These are phyloP conservation scores for Axinella damicornis DNA, from an alignment of 37 sponge, comb jelly and placozoan species.

Conservation along the genomic window DNA sequence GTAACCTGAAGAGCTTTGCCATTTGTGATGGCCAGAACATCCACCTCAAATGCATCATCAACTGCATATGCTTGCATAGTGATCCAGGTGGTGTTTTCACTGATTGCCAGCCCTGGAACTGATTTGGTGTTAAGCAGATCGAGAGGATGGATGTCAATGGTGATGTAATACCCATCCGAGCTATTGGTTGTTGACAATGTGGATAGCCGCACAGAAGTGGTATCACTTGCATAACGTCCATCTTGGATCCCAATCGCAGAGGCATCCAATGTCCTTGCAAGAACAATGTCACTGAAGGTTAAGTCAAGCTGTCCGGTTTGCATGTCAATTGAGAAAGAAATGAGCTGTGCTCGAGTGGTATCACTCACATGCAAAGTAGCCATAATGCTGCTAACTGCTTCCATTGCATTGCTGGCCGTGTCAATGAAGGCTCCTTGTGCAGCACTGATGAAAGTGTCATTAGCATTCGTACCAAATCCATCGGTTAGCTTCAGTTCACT, in stretches of 20 bases:
- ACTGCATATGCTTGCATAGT: slow-evolving; percentile 90
- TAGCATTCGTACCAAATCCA: slow-evolving; percentile 61
- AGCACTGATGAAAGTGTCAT: slow-evolving; percentile 60
- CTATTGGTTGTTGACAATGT: slow-evolving; percentile 44
- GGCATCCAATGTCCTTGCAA: slow-evolving; percentile 65
- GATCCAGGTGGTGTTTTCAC: slow-evolving; percentile 66
- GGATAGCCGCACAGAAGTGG: slow-evolving; percentile 39
- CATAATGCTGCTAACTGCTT: not conserved
- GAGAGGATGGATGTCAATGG: slow-evolving; percentile 61
- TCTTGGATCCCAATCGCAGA: slow-evolving; percentile 80
- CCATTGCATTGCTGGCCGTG: slow-evolving; percentile 50
- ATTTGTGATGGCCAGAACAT: slow-evolving; percentile 92
- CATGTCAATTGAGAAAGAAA: slow-evolving; percentile 79
- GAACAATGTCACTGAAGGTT: slow-evolving; percentile 85
- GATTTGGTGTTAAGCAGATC: slow-evolving; percentile 77
- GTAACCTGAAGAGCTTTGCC: slow-evolving; percentile 80
- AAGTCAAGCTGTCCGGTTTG: slow-evolving; percentile 69
- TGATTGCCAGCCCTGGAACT: slow-evolving; percentile 54
- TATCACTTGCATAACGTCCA: not conserved
- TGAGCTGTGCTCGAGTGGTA: slow-evolving; percentile 32
- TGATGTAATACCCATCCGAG: slow-evolving; percentile 69
- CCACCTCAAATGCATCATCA: slow-evolving; percentile 67
- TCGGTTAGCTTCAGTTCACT: slow-evolving; percentile 64
- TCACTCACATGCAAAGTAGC: slow-evolving; percentile 50
- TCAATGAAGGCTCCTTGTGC: slow-evolving; percentile 62